phyloP scores from a whole-genome alignment of 2,113 vertebrate species.

The Rallus limicola region DNA sequence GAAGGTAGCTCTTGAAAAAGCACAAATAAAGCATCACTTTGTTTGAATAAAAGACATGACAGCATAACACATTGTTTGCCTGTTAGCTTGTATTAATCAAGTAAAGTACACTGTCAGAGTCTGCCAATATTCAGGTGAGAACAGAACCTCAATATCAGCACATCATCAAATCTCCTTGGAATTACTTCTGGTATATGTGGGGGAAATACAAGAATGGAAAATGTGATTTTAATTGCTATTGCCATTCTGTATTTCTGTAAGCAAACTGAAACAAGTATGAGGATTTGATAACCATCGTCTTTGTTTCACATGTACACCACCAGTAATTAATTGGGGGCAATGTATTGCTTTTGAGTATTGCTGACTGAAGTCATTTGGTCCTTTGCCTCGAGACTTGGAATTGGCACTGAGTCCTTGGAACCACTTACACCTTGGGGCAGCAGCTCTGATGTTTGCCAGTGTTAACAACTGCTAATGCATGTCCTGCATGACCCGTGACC shows the following conservation, averaged over 20 bases:
- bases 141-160: background rate
- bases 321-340: background rate
- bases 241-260: background rate
- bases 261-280: background rate
- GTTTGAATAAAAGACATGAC: background rate
- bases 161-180: background rate
- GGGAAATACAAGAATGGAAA: background rate
- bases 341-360: background rate
- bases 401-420: background rate
- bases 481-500: background rate
- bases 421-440: background rate
- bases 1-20: background rate
- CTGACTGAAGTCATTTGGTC: background rate
- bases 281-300: background rate
- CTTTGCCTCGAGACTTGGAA: background rate
- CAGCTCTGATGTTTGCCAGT: background rate
- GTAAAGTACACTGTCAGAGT: background rate
- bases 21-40: background rate
- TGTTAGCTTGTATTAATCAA: background rate
- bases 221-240: background rate
- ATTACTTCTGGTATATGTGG: background rate
- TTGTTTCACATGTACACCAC: background rate
- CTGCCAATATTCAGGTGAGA: background rate
- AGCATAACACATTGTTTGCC: background rate
- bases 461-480: background rate